A percentile compares a stretch with the other conserved stretches of the same genome.
Conservation (phyloP, 2,888 invertebrate genomes). For the Nomada goodeniana region DNA sequence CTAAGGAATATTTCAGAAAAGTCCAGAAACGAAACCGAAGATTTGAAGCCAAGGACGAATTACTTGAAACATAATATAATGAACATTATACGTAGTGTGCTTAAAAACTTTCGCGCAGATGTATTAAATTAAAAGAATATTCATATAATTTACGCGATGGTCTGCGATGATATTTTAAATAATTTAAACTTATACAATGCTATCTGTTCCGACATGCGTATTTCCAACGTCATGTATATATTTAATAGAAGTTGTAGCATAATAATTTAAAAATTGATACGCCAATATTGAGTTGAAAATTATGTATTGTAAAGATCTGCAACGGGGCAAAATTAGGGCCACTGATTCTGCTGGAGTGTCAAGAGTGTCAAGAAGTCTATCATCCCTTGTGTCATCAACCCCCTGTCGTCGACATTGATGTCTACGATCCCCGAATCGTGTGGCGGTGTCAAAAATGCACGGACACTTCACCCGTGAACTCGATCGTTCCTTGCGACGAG, state of each 20-base stretch:
- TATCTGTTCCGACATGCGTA: too few species aligned
- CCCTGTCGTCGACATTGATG: slow-evolving; percentile 73
- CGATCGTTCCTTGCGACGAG: not conserved
- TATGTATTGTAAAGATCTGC: slow-evolving; percentile 71
- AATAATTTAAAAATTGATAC: not conserved
- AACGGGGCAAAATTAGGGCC: slow-evolving; percentile 76
- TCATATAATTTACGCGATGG: too few species aligned
- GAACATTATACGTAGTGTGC: not conserved
- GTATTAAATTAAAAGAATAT: too few species aligned
- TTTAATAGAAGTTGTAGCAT: not conserved
- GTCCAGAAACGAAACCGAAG: too few species aligned
- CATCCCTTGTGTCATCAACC: slow-evolving; percentile 79
- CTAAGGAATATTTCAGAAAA: too few species aligned
- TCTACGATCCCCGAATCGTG: slow-evolving; percentile 76
- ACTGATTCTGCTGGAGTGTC: slow-evolving; percentile 77
- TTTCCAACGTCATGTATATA: too few species aligned
- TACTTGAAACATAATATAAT: not conserved
- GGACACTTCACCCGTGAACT: slow-evolving; percentile 15
- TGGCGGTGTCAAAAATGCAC: slow-evolving; percentile 74
- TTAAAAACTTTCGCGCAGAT: too few species aligned
- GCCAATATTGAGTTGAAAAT: not conserved
- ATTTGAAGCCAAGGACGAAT: too few species aligned
- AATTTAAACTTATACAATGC: too few species aligned
- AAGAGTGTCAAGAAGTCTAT: slow-evolving; percentile 77
- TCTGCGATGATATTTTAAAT: too few species aligned